These are phyloP conservation scores for Gari tellinella DNA, from an alignment of 2,888 invertebrate species.

Conservation along the genomic window DNA sequence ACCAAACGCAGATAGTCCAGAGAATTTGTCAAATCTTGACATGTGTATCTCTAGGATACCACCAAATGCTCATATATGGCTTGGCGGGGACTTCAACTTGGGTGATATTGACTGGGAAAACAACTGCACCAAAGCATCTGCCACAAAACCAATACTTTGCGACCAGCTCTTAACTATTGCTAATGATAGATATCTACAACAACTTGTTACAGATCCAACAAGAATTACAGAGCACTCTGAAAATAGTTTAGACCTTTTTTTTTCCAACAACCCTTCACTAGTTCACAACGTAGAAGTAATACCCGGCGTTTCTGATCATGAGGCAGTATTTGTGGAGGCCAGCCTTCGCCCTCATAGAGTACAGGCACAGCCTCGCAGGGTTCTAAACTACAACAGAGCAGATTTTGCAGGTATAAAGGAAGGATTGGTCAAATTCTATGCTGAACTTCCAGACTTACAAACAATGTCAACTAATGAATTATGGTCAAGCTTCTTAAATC, in stretches of 20 bases:
- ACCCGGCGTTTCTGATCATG: neutral
- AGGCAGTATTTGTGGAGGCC: neutral
- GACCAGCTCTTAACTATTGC: slow-evolving; percentile 18
- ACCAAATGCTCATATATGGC: slow-evolving; percentile 18
- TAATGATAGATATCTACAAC: slow-evolving; percentile 24
- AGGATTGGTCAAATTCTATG: neutral
- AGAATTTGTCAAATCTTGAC: slow-evolving; percentile 7
- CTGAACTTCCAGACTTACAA: neutral
- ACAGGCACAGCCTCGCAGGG: neutral
- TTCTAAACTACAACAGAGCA: neutral
- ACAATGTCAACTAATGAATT: too few relatives aligned
- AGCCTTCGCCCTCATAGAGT: neutral
- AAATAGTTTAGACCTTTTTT: slow-evolving; percentile 30
- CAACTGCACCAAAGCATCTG: slow-evolving; percentile 7
- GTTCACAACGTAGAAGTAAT: slow-evolving; percentile 18
- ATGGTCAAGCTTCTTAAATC: too few relatives aligned
- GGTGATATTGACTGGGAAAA: slow-evolving; percentile 33
- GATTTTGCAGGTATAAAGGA: neutral
- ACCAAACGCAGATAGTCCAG: slow-evolving; percentile 7
- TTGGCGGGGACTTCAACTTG: slow-evolving; percentile 33
- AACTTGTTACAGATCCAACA: slow-evolving; percentile 24
- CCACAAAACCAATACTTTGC: slow-evolving; percentile 8
- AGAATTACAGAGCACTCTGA: slow-evolving; percentile 21
- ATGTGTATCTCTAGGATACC: slow-evolving; percentile 26
- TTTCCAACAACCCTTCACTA: slow-evolving; percentile 23